Conservation (phyloP, 92 coral and sea anemone species). For the Phymanthus crucifer region DNA sequence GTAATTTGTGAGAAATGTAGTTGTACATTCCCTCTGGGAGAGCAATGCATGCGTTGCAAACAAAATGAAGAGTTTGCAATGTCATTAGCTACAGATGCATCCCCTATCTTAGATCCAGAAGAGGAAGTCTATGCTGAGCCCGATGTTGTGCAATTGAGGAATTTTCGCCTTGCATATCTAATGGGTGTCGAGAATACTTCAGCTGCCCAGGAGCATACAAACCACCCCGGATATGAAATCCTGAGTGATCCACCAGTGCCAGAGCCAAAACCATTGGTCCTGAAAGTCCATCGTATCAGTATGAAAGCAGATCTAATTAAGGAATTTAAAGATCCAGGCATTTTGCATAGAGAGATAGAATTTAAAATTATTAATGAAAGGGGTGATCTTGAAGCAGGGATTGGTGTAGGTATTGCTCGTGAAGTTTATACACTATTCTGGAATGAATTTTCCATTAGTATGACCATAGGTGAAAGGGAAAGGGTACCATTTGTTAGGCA, state of each 20-base stretch:
- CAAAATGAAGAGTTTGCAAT: constrained; percentile 14
- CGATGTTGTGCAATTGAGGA: constrained; percentile 21
- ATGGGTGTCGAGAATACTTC: not conserved
- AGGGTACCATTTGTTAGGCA: constrained; percentile 63
- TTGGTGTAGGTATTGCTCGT: constrained; percentile 35
- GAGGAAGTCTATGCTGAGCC: constrained; percentile 4
- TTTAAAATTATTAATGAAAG: constrained; percentile 51
- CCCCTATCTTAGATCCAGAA: not conserved
- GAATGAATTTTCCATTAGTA: constrained; percentile 29
- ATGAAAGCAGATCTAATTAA: constrained; percentile 17
- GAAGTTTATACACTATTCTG: constrained; percentile 52
- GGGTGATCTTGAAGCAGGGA: constrained; percentile 38
- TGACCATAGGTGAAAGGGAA: constrained; percentile 47
- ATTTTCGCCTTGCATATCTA: constrained; percentile 25
- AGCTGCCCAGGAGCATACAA: not conserved
- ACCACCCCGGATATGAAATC: not conserved
- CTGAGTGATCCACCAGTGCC: not conserved
- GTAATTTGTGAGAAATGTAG: constrained; percentile 25
- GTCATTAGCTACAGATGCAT: not conserved
- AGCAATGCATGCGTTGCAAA: constrained; percentile 11
- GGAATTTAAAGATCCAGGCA: constrained; percentile 18
- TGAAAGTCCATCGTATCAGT: constrained; percentile 13
- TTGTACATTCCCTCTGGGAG: constrained; percentile 19
- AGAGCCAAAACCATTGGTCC: not conserved
- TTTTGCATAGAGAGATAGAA: not conserved